Evolutionary conservation across 2,797 vertebrate genomes (phyloP), one percentile per base, ranked within the genome.

Genomic region (Semotilus atromaculatus): DNA sequence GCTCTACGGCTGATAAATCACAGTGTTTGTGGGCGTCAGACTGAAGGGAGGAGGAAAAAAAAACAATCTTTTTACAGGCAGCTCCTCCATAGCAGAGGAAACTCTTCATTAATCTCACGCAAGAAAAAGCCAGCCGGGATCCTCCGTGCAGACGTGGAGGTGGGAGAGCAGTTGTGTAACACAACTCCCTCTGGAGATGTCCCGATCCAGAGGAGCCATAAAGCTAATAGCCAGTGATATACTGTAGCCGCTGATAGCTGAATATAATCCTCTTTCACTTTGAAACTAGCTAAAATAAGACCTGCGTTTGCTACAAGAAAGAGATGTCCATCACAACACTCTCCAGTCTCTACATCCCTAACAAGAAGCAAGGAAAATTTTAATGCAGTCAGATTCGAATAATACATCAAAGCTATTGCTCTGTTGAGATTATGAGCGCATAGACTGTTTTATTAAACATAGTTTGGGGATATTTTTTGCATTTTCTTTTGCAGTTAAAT

Each of bases 391-490:
- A n/a, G 23, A 66, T 83, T 66, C 14, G 1, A 81, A 86, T 75
- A 85, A 79, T 77, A 80, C 82, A 85, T 88, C 82, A 79, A 53
- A 87, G 79, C 62, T 4, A 34, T 29, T 7, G 62, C 75, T 74
- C 70, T 70, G 38, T 40, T 68, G 40, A 80, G 64, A n/a, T 40
- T 64, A n/a, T 29, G 60, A 71, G 8, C 40, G 82, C 62, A 53
- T 38, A 23, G 18, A 21, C 31, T 86, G 11, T 73, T 80, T 82
- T 86, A 87, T 84, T 87, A 74, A 84, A 77, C 79, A 80, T 62
- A 71, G 31, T 26, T 40, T 58, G 48, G 74, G 74, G 51, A 48
- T 67, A 60, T 45, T 26, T 45, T 26, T 72, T 72, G 53, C 13
- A 14, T 31, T 23, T 11, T 71, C 40, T 48, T 53, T 86, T 23